These are phyloP conservation scores for Malthinus flaveolus DNA, from an alignment of 2,888 invertebrate genomes.

Conservation along the genomic window DNA sequence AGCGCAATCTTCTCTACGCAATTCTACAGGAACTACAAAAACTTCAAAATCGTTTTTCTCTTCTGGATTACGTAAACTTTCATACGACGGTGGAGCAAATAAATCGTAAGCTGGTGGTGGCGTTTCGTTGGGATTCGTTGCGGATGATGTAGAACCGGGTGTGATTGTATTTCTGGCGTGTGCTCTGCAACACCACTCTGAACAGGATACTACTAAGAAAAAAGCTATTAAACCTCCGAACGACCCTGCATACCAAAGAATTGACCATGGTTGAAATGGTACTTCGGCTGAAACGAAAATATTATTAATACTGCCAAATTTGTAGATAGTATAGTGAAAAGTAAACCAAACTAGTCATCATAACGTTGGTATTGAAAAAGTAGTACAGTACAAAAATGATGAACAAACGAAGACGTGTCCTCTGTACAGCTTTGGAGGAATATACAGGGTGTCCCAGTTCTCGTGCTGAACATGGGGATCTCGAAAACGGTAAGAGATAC, in stretches of 20 bases:
- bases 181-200: slow-evolving; percentile 60
- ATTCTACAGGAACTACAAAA: slow-evolving; percentile 56
- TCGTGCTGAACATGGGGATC: too few species aligned
- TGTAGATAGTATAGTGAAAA: too few species aligned
- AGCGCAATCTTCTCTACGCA: neutral
- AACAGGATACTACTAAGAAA: slow-evolving; percentile 61
- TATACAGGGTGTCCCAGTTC: too few species aligned
- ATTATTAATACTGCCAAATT: neutral
- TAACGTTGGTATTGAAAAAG: too few species aligned
- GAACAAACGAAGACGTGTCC: too few species aligned
- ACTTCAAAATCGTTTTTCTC: slow-evolving; percentile 54
- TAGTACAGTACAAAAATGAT: too few species aligned
- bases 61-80: slow-evolving; percentile 50
- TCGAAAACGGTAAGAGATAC: too few species aligned
- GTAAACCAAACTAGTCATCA: too few species aligned
- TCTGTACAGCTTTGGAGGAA: too few species aligned
- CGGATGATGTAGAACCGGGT: slow-evolving; percentile 31
- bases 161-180: slow-evolving; percentile 26
- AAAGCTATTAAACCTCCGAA: slow-evolving; percentile 61
- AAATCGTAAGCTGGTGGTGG: slow-evolving; percentile 61
- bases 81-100: slow-evolving; percentile 61
- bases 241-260: slow-evolving; percentile 62
- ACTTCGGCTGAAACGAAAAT: slow-evolving; percentile 36
- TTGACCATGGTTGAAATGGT: slow-evolving; percentile 59
- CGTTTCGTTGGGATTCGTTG: slow-evolving; percentile 15